Evolutionary conservation across 2,888 invertebrate genomes (phyloP), one percentile per base, ranked within the genome.

Genomic region (Adela reaumurella): DNA sequence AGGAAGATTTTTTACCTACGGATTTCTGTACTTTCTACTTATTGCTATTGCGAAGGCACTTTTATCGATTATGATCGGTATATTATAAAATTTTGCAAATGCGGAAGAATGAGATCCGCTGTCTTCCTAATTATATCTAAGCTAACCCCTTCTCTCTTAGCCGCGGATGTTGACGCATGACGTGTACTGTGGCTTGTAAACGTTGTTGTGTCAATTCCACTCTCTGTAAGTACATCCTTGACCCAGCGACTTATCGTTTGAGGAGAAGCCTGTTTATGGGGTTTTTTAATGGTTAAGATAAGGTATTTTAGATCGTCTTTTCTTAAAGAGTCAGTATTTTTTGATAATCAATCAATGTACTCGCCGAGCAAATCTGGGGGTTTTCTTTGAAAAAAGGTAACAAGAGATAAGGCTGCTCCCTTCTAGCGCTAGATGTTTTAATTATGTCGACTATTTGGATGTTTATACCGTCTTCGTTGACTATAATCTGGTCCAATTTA

Each of bases 381-480:
- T 44, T 43, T 17, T 48, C 48, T 17, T 28, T 29, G 18, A 29
- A 48, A 44, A 43, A 48, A 28, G 48, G 48, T 43, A 48, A 17
- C 2, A 11, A n/a, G 2, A 48, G 29, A 5, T 17, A 2, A 3
- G 48, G 48, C 42, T 48, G 48, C 10, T 48, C 11, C 18, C 18
- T n/a, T 17, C 44, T 20, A 16, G 29, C 14, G 6, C 16, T 14
- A 8, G 48, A 48, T 2, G 48, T 48, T 43, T 48, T 48, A 43
- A 48, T 48, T 20, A 28, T 28, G 24, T 47, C 47, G 19, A 11
- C 16, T 8, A 47, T 47, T 3, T 14, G n/a, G 8, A 47, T 43
- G 2, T 8, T 16, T 24, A 47, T 20, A 10, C 18, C 17, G 10
- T 24, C 17, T 20, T 8, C 10, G 5, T 4, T 2, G 1, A 16